A percentile compares a stretch with the other conserved stretches of the same genome.
Evolutionary conservation across 2,888 invertebrate genomes (phyloP).

Genomic region (Pollenia labialis): DNA sequence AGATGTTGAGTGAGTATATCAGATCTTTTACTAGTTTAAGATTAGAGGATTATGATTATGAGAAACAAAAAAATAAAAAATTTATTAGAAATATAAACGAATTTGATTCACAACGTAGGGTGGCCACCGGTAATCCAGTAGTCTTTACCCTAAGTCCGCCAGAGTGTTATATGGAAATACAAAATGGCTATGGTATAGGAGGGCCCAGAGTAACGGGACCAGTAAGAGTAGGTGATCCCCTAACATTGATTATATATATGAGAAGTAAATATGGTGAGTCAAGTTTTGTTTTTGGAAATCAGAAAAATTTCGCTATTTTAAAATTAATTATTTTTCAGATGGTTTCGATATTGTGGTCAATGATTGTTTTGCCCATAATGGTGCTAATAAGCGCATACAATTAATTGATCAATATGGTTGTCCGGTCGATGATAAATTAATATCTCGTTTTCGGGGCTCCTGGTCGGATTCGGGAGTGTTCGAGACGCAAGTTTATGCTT

Average conservation of each 20-base stretch:
- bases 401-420: conserved; percentile 96
- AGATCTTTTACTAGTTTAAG: not conserved
- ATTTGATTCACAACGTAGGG: conserved; percentile 85
- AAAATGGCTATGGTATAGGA: conserved; percentile 94
- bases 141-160: conserved; percentile 96
- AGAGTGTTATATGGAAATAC: conserved; percentile 98
- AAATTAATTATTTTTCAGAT: conserved; percentile 85
- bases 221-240: conserved; percentile 95
- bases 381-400: conserved; percentile 95
- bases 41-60: conserved; percentile 43
- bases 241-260: conserved; percentile 97
- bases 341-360: conserved; percentile 97
- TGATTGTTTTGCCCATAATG: conserved; percentile 97
- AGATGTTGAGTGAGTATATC: conserved; percentile 93
- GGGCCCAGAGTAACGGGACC: conserved; percentile 94
- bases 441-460: conserved; percentile 96
- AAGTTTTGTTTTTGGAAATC: no score
- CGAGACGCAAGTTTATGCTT: conserved; percentile 97
- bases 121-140: conserved; percentile 97
- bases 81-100: conserved; percentile 66
- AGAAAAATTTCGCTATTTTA: not conserved
- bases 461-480: conserved; percentile 95
- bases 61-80: conserved; percentile 50
- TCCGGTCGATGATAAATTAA: conserved; percentile 96
- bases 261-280: conserved; percentile 94